Percentiles rank a stretch among this genome's conserved stretches.
Evolutionary conservation across 2,888 invertebrate genomes (phyloP).

Genomic region (Ganaspis brasiliensis): DNA sequence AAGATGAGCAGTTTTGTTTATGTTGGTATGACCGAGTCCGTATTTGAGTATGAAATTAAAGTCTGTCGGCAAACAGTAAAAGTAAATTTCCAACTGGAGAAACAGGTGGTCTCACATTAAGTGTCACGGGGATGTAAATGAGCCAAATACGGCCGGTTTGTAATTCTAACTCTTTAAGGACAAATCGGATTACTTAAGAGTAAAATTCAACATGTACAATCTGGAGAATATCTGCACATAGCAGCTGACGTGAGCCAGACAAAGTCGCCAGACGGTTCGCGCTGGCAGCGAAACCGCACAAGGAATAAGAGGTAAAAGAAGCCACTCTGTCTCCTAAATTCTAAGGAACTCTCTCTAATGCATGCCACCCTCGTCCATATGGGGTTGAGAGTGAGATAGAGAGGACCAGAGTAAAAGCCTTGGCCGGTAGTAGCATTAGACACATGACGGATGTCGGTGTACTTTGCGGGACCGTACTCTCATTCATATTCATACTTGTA

Average conservation of each 20-base stretch:
- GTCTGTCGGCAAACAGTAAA: no score
- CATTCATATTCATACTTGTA: conserved; percentile 71
- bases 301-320: conserved; percentile 26
- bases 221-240: conserved; percentile 39
- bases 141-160: not conserved
- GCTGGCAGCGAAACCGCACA: conserved; percentile 35
- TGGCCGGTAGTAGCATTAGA: conserved; percentile 64
- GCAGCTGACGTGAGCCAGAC: conserved; percentile 41
- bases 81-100: not conserved
- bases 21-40: no score
- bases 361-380: conserved; percentile 16
- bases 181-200: conserved; percentile 41
- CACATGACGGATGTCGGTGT: conserved; percentile 66
- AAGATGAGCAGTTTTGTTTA: no score
- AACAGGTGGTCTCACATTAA: conserved; percentile 12
- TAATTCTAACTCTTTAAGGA: conserved; percentile 40
- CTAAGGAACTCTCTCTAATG: conserved; percentile 33
- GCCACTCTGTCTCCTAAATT: conserved; percentile 40
- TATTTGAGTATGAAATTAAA: no score
- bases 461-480: conserved; percentile 63
- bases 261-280: conserved; percentile 39
- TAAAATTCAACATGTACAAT: conserved; percentile 41
- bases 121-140: conserved; percentile 3
- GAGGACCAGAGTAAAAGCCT: conserved; percentile 24
- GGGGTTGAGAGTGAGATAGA: conserved; percentile 41